phyloP scores from a whole-genome alignment of 2,113 vertebrate genomes.

The Emberiza fucata region DNA sequence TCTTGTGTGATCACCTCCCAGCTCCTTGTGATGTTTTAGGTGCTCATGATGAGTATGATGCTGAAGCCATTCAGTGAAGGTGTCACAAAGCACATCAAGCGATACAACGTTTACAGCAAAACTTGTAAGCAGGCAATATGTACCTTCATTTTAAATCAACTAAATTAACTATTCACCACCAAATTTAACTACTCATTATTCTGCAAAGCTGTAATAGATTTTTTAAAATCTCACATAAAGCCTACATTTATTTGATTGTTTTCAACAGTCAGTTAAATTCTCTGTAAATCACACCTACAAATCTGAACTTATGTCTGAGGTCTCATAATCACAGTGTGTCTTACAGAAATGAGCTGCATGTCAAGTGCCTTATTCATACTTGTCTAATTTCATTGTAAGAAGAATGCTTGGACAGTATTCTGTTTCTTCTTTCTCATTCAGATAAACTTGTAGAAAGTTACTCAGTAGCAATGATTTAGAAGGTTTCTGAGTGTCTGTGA shows the following conservation, averaged over 20 bases:
- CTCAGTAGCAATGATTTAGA: neutral
- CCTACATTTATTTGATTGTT: neutral
- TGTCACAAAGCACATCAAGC: neutral
- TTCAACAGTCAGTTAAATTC: neutral
- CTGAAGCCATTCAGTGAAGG: neutral
- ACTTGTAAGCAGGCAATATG: neutral
- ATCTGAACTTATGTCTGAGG: neutral
- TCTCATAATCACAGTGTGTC: neutral
- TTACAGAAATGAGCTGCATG: neutral
- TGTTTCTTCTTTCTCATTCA: neutral
- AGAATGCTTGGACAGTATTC: neutral
- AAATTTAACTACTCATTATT: neutral
- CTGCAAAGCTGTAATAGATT: neutral
- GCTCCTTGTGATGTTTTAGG: neutral
- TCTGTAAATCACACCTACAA: neutral
- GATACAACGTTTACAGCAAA: neutral
- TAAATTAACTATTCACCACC: neutral
- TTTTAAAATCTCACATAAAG: neutral
- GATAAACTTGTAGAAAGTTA: neutral
- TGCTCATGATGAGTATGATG: neutral
- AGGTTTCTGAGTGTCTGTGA: neutral
- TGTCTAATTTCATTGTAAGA: neutral
- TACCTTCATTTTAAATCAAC: neutral
- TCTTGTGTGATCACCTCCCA: neutral
- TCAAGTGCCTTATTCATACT: neutral